Percentiles rank a stretch among this genome's conserved stretches.
Conservation (phyloP, 2,113 vertebrate genomes). For the Microtus ochrogaster region DNA sequence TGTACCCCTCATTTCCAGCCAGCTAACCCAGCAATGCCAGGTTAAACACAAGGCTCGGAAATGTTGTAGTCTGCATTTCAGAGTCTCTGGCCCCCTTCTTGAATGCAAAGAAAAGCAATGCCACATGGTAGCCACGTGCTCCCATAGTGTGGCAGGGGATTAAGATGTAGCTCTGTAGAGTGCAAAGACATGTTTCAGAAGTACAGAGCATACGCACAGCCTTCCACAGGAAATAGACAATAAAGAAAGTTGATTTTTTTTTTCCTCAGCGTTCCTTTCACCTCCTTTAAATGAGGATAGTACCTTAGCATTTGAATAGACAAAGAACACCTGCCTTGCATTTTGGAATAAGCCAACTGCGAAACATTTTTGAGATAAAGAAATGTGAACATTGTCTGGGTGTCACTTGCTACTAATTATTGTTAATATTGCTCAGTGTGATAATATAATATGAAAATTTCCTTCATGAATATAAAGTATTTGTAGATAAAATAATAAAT, state of each 20-base stretch:
- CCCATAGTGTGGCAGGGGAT: neutral
- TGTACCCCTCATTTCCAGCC: neutral
- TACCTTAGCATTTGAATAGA: neutral
- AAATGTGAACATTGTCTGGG: neutral
- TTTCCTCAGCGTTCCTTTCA: neutral
- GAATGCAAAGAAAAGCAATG: neutral
- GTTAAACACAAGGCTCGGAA: neutral
- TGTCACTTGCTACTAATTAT: neutral
- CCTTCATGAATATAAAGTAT: neutral
- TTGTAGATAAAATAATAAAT: neutral
- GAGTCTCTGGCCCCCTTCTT: neutral
- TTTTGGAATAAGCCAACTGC: neutral
- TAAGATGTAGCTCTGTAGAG: neutral
- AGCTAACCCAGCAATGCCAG: neutral
- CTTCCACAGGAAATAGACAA: neutral
- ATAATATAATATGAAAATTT: neutral
- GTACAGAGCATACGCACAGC: neutral
- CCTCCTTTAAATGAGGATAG: neutral
- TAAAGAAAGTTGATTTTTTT: neutral
- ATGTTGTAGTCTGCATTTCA: neutral
- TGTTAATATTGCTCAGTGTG: neutral
- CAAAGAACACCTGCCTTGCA: neutral
- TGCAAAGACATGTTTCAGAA: neutral
- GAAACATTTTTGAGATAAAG: neutral
- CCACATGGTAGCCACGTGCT: neutral